Evolutionary conservation across 1,140 invertebrate species (phyloP).

Genomic region (Ceratoteleas bidentatus): DNA sequence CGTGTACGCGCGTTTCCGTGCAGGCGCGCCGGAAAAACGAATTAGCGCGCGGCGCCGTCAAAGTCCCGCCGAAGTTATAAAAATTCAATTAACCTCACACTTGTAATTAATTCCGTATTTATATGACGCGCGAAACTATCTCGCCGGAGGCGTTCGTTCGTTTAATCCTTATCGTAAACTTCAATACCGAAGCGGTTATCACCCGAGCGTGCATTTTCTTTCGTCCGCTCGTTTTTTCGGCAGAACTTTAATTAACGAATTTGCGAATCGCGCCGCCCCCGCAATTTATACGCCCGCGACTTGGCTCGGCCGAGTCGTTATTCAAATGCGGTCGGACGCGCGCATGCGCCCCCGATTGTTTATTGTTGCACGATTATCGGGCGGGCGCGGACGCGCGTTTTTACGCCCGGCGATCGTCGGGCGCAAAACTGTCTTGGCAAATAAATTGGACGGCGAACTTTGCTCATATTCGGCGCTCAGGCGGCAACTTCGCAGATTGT

Average conservation of each 20-base stretch:
- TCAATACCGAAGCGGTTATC: constrained; percentile 23
- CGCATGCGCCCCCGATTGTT: too few species aligned
- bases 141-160: constrained; percentile 61
- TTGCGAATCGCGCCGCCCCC: constrained; percentile 2
- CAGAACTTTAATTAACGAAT: constrained; percentile 43
- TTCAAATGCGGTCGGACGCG: background rate
- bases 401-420: too few species aligned
- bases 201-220: constrained; percentile 29
- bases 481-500: constrained; percentile 40
- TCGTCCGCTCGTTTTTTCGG: too few species aligned
- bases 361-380: too few species aligned
- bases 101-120: constrained; percentile 78
- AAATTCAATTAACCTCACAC: constrained; percentile 77
- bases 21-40: constrained; percentile 47
- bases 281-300: constrained; percentile 18
- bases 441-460: constrained; percentile 46
- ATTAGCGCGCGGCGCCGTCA: constrained; percentile 57
- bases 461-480: constrained; percentile 33
- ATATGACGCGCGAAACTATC: constrained; percentile 71
- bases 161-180: constrained; percentile 66
- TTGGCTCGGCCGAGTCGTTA: background rate
- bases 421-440: constrained; percentile 16
- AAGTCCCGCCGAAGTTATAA: constrained; percentile 70
- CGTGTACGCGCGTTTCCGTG: constrained; percentile 40
- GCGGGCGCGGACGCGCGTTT: too few species aligned